A percentile compares a stretch with the other conserved stretches of the same genome.
Conservation (phyloP, 2,113 vertebrate species). For the Dipodomys stephensi region DNA sequence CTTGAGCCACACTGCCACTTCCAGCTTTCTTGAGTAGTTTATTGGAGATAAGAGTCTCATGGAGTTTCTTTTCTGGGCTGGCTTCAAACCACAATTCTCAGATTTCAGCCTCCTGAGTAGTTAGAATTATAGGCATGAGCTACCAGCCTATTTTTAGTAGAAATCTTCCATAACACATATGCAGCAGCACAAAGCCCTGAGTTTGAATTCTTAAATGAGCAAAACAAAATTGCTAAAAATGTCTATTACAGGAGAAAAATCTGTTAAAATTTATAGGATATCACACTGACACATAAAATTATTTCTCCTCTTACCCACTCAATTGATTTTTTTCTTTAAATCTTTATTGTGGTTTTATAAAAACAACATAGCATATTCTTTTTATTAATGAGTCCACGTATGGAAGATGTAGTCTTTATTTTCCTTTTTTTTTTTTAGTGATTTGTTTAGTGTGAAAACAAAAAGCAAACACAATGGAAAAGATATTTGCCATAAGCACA, state of each 20-base stretch:
- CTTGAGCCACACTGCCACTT: no score
- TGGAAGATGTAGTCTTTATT: neutral
- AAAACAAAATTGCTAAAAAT: slow-evolving; percentile 41
- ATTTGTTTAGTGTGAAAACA: slow-evolving; percentile 1
- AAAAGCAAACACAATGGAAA: neutral
- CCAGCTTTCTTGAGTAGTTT: no score
- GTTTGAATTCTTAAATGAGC: slow-evolving; percentile 31
- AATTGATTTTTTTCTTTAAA: neutral
- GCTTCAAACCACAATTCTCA: no score
- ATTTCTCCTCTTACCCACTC: slow-evolving; percentile 14
- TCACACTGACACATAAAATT: neutral
- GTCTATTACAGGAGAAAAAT: slow-evolving; percentile 41
- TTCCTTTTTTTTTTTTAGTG: neutral
- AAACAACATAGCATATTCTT: neutral
- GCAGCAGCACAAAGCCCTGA: neutral
- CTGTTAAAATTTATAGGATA: neutral
- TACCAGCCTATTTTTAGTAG: neutral
- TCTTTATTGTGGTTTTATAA: slow-evolving; percentile 49
- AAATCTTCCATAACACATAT: neutral
- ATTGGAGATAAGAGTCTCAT: no score
- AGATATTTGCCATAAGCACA: neutral
- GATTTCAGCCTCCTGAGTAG: no score
- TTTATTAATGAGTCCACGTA: neutral
- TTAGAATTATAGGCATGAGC: no score
- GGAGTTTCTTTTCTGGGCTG: no score